Conservation (phyloP, 2,797 vertebrate genomes). For the Mycteria americana region DNA sequence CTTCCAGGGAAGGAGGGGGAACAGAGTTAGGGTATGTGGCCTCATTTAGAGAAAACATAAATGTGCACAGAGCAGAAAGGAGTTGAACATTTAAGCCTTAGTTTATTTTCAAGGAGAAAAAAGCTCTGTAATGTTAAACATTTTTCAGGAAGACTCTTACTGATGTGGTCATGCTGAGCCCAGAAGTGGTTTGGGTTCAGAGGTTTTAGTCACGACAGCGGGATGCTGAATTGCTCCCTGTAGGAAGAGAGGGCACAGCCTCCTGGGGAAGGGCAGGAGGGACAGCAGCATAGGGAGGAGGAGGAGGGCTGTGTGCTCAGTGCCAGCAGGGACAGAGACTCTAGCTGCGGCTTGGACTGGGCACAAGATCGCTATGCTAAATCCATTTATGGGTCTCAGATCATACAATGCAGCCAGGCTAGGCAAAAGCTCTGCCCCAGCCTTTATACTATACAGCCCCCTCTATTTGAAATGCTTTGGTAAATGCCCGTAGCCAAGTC, state of each 20-base stretch:
- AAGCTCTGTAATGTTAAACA: slow-evolving; percentile 4
- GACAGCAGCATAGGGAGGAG: neutral
- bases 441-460: neutral
- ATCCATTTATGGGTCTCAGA: neutral
- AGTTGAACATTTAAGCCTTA: neutral
- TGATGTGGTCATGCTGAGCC: neutral
- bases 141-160: slow-evolving; percentile 11
- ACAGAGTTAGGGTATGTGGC: neutral
- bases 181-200: neutral
- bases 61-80: neutral
- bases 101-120: slow-evolving; percentile 23
- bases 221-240: neutral
- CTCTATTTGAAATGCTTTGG: neutral
- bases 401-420: neutral
- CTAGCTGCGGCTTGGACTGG: neutral
- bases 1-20: neutral
- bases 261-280: neutral
- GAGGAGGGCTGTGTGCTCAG: neutral
- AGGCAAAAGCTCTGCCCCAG: neutral
- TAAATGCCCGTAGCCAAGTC: neutral
- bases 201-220: neutral
- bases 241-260: neutral
- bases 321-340: neutral
- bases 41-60: slow-evolving; percentile 36
- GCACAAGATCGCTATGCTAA: neutral